Evolutionary conservation across 2,113 vertebrate species (phyloP).

Genomic region (Hyaena hyaena): DNA sequence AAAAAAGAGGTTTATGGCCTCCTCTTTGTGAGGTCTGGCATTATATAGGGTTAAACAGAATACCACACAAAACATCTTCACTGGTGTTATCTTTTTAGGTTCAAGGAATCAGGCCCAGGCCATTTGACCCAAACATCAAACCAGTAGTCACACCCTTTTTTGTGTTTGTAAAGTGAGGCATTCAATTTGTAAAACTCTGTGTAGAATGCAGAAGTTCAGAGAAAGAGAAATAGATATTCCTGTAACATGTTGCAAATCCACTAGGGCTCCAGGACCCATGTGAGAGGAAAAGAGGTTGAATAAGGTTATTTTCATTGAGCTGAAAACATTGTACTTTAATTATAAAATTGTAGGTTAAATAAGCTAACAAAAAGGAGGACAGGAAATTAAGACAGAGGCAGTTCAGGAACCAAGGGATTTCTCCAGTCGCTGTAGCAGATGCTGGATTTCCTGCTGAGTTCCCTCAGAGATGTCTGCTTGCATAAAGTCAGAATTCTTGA

Average conservation of each 20-base stretch:
- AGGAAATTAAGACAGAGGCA: conserved; percentile 77
- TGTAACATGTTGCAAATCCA: conserved; percentile 19
- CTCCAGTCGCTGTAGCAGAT: conserved; percentile 62
- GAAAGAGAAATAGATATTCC: background rate
- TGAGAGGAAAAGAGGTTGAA: conserved; percentile 60
- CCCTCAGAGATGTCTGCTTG: conserved; percentile 29
- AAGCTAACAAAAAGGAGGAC: conserved; percentile 76
- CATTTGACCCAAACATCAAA: background rate
- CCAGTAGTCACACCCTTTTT: background rate
- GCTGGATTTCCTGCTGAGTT: conserved; percentile 54
- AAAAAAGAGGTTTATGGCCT: background rate
- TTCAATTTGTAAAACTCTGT: background rate
- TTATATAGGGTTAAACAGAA: background rate
- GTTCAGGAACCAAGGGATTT: conserved; percentile 64
- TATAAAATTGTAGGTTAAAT: conserved; percentile 80
- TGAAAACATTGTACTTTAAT: conserved; percentile 76
- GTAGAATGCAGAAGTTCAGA: background rate
- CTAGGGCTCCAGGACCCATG: background rate
- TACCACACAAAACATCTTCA: background rate
- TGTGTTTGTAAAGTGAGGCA: background rate
- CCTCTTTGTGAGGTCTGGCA: background rate
- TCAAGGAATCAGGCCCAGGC: background rate
- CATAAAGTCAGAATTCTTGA: conserved; percentile 37
- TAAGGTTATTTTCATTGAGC: conserved; percentile 62
- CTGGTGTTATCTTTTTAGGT: background rate